These are phyloP conservation scores for Colinus virginianus DNA, from an alignment of 2,113 vertebrate genomes.

Conservation along the genomic window DNA sequence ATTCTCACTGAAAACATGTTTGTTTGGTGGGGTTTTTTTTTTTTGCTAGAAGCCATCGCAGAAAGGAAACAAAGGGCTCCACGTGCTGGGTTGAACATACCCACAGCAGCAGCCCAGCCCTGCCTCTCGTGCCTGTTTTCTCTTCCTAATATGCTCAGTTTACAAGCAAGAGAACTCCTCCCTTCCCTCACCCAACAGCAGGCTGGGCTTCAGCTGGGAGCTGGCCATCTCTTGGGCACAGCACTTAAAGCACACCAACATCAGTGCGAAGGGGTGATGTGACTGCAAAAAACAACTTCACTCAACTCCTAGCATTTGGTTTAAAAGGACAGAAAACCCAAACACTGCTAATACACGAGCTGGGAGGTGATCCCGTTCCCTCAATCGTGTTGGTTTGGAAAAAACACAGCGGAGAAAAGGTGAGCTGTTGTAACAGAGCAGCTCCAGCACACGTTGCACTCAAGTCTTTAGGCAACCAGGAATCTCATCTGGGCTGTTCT, in stretches of 20 bases:
- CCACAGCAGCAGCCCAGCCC: neutral
- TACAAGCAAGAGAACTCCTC: neutral
- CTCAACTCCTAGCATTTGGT: neutral
- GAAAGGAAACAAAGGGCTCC: neutral
- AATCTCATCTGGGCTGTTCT: neutral
- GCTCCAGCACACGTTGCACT: neutral
- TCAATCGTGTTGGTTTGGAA: neutral
- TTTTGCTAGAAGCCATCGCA: neutral
- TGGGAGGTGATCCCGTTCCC: neutral
- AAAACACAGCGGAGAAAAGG: neutral
- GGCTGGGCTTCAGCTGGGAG: neutral
- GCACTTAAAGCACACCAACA: neutral
- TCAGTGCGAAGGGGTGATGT: rapidly evolving
- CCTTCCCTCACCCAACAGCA: slow-evolving; percentile 33
- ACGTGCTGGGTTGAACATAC: rapidly evolving
- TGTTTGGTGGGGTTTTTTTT: no score
- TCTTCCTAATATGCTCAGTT: neutral
- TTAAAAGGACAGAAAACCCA: no score
- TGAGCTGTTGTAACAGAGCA: neutral
- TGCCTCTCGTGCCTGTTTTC: neutral
- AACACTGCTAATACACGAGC: neutral
- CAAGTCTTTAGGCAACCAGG: neutral
- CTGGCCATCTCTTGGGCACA: neutral
- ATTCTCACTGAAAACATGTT: no score
- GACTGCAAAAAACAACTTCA: neutral